Evolutionary conservation across 2,888 invertebrate genomes (phyloP), one percentile per base, ranked within the genome.

Genomic region (Tinea pellionella): DNA sequence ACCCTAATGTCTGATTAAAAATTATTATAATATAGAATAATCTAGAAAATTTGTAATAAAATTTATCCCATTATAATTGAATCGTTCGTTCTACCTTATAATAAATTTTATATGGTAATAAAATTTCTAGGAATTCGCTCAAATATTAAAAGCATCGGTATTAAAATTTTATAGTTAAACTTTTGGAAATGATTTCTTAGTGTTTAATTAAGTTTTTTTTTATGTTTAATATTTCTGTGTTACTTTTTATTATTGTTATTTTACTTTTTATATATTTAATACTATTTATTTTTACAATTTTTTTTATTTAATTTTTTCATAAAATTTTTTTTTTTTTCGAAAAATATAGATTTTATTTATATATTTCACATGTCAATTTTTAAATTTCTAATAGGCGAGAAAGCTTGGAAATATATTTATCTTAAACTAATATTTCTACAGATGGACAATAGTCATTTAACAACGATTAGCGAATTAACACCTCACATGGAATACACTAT

Each of bases 401-500:
- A n/a, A n/a, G n/a, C n/a, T n/a, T n/a, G n/a, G n/a, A n/a, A n/a
- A n/a, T n/a, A n/a, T n/a, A n/a, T n/a, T n/a, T n/a, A n/a, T n/a
- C n/a, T n/a, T n/a, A n/a, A n/a, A 37, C 9, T 37, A 37, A 2
- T n/a, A 37, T 47, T 47, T 47, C 9, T 53, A 12, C 68, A 88
- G 88, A 79, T 98, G 73, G 96, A 97, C 85, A 96, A 94, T 82
- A 96, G 94, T 78, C 94, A 95, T 73, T 81, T 97, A 73, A 96
- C 97, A 61, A 98, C 97, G 51, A 94, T 98, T 75, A 94, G 95
- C 70, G 96, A 97, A 75, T 89, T 98, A 68, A 94, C 93, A 19
- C 94, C 97, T 0, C 95, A 96, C 78, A 94, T 94, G 15, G 97
- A 97, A 65, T 98, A 98, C 84, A 97, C 97, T 58, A 96, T 98